These are phyloP conservation scores for Gavialis gangeticus DNA, from an alignment of 2,113 vertebrate species.

Conservation along the genomic window DNA sequence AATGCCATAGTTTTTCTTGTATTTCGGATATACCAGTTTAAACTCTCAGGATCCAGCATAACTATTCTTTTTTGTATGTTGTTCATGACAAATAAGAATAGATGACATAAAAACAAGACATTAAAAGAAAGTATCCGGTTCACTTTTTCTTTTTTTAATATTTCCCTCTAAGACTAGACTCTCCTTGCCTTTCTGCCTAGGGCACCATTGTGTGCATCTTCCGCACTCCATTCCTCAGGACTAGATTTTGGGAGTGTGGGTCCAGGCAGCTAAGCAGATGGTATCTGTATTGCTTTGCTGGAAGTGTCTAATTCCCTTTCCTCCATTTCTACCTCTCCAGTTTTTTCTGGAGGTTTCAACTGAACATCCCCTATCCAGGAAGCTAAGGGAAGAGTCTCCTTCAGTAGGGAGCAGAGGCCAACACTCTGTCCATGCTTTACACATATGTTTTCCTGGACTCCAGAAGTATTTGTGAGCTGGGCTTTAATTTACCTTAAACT, in stretches of 20 bases:
- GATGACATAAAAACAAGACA: no score
- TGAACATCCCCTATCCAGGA: background rate
- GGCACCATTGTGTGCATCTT: background rate
- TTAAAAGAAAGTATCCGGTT: fast-evolving
- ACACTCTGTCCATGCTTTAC: background rate
- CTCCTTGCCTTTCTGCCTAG: background rate
- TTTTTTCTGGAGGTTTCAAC: background rate
- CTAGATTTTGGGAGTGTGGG: fast-evolving
- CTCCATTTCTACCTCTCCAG: background rate
- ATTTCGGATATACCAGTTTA: background rate
- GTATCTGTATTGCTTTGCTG: background rate
- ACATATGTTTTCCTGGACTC: slow-evolving; percentile 1
- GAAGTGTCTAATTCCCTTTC: background rate
- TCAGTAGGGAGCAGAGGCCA: background rate
- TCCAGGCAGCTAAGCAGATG: background rate
- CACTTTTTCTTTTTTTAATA: background rate
- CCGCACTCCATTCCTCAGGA: background rate
- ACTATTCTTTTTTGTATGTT: background rate
- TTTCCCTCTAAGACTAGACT: background rate
- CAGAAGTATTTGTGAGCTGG: background rate
- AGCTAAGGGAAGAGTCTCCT: no score
- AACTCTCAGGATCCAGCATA: background rate
- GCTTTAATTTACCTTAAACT: background rate
- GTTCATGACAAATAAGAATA: no score
- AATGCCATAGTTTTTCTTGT: background rate